Evolutionary conservation across 1,140 invertebrate species (phyloP).

Genomic region (Scylla paramamosain): DNA sequence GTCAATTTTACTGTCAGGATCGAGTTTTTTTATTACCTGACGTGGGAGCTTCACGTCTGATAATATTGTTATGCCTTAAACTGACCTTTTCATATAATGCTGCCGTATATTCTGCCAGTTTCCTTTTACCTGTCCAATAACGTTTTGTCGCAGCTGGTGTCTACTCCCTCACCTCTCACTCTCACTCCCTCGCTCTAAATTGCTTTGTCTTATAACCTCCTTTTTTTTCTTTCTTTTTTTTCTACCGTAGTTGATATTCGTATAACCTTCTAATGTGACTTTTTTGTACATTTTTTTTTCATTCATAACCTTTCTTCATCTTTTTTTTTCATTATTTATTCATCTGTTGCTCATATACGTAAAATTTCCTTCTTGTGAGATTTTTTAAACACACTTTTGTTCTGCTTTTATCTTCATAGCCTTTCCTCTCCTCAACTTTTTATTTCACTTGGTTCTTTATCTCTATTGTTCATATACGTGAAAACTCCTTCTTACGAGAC

Average conservation of each 20-base stretch:
- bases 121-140: no score
- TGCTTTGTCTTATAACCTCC: not conserved
- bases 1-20: no score
- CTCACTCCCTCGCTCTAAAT: no score
- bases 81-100: no score
- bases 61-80: no score
- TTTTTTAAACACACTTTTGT: not conserved
- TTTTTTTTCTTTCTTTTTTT: not conserved
- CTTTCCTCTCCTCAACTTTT: not conserved
- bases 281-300: not conserved
- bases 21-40: no score
- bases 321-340: not conserved
- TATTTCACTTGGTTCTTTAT: not conserved
- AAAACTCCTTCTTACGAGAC: not conserved
- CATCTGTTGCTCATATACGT: not conserved
- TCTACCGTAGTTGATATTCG: not conserved
- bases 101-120: no score
- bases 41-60: no score
- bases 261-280: not conserved
- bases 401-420: not conserved
- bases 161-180: no score
- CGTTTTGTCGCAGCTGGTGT: no score
- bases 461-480: not conserved
- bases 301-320: not conserved
- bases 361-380: not conserved